Conservation (phyloP, 2,797 vertebrate genomes). For the Mormyrus hasselquistii region DNA sequence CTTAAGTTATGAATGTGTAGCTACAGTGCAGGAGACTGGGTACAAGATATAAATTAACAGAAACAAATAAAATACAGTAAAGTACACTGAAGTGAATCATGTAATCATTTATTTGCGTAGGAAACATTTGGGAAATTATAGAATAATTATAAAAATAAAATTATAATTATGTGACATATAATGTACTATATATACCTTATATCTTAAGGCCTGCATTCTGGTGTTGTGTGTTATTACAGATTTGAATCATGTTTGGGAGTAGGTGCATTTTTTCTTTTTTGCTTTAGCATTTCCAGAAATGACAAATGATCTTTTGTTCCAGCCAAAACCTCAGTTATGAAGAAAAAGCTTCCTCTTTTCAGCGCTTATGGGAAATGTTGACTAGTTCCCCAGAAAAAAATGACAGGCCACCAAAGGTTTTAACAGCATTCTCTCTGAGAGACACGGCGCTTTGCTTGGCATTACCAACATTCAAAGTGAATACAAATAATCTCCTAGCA, state of each 20-base stretch:
- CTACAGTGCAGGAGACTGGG: neutral
- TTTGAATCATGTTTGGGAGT: neutral
- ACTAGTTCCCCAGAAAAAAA: slow-evolving; percentile 12
- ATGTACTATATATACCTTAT: neutral
- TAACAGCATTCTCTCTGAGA: neutral
- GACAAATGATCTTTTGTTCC: slow-evolving; percentile 15
- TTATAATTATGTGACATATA: neutral
- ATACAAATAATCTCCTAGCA: neutral
- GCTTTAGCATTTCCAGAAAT: slow-evolving; percentile 1
- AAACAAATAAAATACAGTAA: neutral
- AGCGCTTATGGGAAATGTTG: slow-evolving; percentile 20
- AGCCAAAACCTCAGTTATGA: slow-evolving; percentile 19
- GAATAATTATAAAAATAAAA: neutral
- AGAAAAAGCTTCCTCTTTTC: slow-evolving; percentile 24
- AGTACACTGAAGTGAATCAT: neutral
- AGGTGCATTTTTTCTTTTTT: neutral
- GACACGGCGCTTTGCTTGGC: neutral
- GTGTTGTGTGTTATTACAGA: neutral
- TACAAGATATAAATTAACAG: neutral
- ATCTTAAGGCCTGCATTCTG: neutral
- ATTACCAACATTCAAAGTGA: neutral
- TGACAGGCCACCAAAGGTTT: neutral
- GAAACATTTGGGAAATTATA: neutral
- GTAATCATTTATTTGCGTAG: neutral
- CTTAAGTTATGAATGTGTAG: neutral